phyloP scores from a whole-genome alignment of 1,140 invertebrate genomes.

The Rhopalosiphum padi region DNA sequence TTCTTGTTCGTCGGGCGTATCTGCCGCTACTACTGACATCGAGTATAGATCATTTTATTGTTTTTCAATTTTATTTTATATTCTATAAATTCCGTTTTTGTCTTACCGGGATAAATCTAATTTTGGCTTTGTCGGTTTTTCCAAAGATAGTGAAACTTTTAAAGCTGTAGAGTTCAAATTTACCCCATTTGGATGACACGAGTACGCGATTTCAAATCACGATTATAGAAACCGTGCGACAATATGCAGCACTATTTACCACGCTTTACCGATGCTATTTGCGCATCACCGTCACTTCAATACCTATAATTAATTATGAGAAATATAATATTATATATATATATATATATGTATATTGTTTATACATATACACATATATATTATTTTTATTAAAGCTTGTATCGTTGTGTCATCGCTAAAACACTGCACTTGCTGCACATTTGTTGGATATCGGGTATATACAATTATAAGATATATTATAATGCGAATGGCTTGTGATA shows the following conservation, averaged over 20 bases:
- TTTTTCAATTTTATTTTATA: not conserved
- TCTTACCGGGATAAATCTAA: not conserved
- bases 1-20: constrained; percentile 41
- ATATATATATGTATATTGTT: too few species aligned
- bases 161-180: not conserved
- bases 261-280: too few species aligned
- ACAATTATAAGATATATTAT: not conserved
- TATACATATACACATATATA: too few species aligned
- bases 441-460: not conserved
- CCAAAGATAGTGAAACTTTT: not conserved
- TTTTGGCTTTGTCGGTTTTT: not conserved
- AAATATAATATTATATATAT: too few species aligned
- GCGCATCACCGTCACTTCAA: too few species aligned
- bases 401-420: not conserved
- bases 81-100: not conserved
- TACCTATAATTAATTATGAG: too few species aligned
- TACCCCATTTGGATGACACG: not conserved
- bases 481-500: not conserved
- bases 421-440: not conserved
- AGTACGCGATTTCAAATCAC: too few species aligned
- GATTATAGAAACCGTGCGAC: too few species aligned
- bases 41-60: not conserved
- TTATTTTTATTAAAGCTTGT: too few species aligned
- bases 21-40: not conserved
- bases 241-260: too few species aligned